Evolutionary conservation across 2,888 invertebrate species (phyloP).

Genomic region (Eupithecia subfuscata): DNA sequence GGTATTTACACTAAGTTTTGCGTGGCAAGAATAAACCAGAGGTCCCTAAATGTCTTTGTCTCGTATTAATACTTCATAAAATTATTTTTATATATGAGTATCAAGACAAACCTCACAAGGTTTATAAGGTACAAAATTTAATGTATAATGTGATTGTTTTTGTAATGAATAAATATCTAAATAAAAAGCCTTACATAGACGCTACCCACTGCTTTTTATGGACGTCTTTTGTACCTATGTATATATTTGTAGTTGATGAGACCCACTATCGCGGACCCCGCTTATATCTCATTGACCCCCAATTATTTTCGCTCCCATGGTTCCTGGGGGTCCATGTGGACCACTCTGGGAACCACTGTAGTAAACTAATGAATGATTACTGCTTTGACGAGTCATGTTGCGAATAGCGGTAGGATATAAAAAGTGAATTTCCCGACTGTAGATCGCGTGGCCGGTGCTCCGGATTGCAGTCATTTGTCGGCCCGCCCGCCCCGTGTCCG

Average conservation of each 20-base stretch:
- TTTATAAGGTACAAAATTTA: no score
- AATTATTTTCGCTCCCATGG: not conserved
- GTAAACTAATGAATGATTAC: not conserved
- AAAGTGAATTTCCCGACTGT: constrained; percentile 2
- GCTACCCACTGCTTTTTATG: not conserved
- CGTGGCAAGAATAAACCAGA: no score
- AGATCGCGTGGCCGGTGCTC: constrained; percentile 12
- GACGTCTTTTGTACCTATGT: not conserved
- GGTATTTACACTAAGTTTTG: no score
- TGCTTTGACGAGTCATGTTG: not conserved
- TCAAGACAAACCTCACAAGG: no score
- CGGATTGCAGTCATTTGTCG: constrained; percentile 24
- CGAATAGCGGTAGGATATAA: not conserved
- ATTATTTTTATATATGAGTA: no score
- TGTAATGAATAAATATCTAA: no score
- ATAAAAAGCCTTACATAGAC: not conserved
- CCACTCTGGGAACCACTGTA: not conserved
- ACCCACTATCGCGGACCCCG: not conserved
- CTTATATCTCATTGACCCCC: not conserved
- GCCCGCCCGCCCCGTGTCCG: not conserved
- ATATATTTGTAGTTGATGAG: not conserved
- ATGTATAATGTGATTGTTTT: no score
- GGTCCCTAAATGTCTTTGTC: no score
- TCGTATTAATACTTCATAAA: no score
- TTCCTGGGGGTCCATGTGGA: not conserved